Percentiles rank a stretch among this genome's conserved stretches.
Evolutionary conservation across 2,797 vertebrate species (phyloP).

Genomic region (Muscicapa striata): DNA sequence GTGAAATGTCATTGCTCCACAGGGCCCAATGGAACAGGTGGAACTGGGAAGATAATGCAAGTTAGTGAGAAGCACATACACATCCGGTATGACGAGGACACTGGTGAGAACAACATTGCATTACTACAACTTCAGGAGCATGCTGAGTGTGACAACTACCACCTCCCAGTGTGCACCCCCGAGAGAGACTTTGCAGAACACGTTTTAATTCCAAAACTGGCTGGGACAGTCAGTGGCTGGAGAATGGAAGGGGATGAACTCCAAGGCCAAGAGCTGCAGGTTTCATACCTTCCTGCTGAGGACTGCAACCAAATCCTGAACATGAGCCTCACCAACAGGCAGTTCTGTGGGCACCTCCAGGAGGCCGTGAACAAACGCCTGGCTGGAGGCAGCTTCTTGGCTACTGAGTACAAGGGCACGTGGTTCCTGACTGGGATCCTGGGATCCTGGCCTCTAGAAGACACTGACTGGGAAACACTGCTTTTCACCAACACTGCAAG

Average conservation of each 20-base stretch:
- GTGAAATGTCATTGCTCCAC: conserved; percentile 2
- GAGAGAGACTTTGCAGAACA: conserved; percentile 88
- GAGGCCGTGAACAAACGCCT: neutral
- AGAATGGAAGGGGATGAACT: neutral
- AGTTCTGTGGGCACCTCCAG: conserved; percentile 82
- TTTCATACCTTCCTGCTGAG: conserved; percentile 74
- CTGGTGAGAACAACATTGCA: conserved; percentile 79
- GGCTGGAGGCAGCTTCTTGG: conserved; percentile 78
- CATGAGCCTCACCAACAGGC: conserved; percentile 84
- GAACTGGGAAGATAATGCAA: neutral
- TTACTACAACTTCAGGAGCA: conserved; percentile 80
- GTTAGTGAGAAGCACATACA: conserved; percentile 72
- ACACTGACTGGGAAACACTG: conserved; percentile 50
- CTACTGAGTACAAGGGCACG: conserved; percentile 78
- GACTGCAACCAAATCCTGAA: conserved; percentile 80
- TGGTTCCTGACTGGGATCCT: conserved; percentile 88
- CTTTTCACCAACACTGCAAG: conserved; percentile 89
- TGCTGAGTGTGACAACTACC: conserved; percentile 57
- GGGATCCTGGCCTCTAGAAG: conserved; percentile 40
- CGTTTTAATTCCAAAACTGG: conserved; percentile 78
- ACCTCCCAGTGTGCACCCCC: conserved; percentile 83
- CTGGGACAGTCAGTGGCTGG: conserved; percentile 71
- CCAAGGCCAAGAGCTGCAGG: neutral
- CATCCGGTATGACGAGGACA: conserved; percentile 56
- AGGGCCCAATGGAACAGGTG: neutral